Base-by-base conservation (phyloP, 2,888 invertebrate genomes). In the Drosophila anomelani region DNA sequence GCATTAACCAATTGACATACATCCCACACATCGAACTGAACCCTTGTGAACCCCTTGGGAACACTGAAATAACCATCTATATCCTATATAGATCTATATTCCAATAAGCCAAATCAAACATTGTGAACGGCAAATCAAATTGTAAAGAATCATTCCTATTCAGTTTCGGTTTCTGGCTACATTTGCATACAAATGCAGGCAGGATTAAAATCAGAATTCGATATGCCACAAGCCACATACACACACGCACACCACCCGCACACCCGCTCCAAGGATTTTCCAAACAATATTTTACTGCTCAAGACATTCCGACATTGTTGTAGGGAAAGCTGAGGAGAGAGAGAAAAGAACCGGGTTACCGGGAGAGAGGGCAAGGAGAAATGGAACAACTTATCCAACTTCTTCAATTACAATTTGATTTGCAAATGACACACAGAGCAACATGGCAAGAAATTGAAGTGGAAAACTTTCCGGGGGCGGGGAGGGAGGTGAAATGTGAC, bases 341-440 rank as follows among this genome's bases (percentile, higher is more conserved):
- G 26, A 41, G 15, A 53, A 13, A n/a, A 58, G 10, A 10, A 29
- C 4, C 5, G 23, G 29, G 29, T 29, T 29, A 15, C 26, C 3
- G 10, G 6, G 23, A 20, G n/a, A 39, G 17, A 43, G 59, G 38
- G 10, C 29, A 44, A 26, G 59, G 20, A 29, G 9, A 36, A 54
- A 55, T 39, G 26, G 36, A 41, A 54, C 43, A 53, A 61, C 61
- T 36, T 49, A 53, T 46, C 69, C 63, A 57, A 68, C 62, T 78
- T 76, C 67, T 77, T 77, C 82, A 85, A 80, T 82, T 80, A 77
- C 77, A 80, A 85, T 80, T 82, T 85, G 80, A 83, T 85, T 85
- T 82, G 85, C 82, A 82, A 82, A 77, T 82, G 75, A 80, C 55
- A 72, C 59, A 54, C 69, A 56, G 67, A 41, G 59, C 51, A 71